Base-by-base conservation (phyloP, 2,113 vertebrate genomes). In the Ginglymostoma cirratum region DNA sequence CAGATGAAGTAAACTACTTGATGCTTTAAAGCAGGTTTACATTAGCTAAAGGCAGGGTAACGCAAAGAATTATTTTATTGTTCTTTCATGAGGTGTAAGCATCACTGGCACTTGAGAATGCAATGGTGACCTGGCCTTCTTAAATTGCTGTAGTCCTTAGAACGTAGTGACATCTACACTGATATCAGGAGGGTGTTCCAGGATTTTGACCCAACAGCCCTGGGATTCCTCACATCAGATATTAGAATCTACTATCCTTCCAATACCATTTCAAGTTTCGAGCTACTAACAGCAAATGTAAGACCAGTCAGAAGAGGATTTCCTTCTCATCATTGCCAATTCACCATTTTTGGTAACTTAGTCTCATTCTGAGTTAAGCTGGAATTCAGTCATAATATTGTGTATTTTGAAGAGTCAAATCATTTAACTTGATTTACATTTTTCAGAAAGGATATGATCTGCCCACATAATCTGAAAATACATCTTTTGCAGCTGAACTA, bases 1-100 rank as follows among this genome's bases (percentile, higher is more conserved):
- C 70, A 10, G 98, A 98, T 96, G 97, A 98, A 97, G 98, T 98
- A 48, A 93, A 72, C 15, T 67, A 69, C 24, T 48, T 45, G 38
- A 70, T 61, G 34, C 5, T 14, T 34, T 65, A 34, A 5, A 90
- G 6, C 3, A 30, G 55, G 0, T 90, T 90, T 55, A 30, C 52
- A 61, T 30, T 17, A 90, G 15, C 38, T 83, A n/a, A 61, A n/a
- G 87, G 34, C 17, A 21, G 80, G 21, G 80, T 45, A 38, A 3
- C 38, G 42, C 38, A 21, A 17, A 42, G 80, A 83, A 5, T 15
- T 7, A 42, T 19, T 83, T 42, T 23, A 45, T 34, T 34, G 30
- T 10, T 76, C 30, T 76, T 76, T 76, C 72, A 76, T 34, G 70
- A 27, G 70, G 10, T n/a, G 72, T n/a, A 34, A n/a, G 72, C 30